Evolutionary conservation across 2,888 invertebrate genomes (phyloP).

Genomic region (Caenorhabditis auriculariae): DNA sequence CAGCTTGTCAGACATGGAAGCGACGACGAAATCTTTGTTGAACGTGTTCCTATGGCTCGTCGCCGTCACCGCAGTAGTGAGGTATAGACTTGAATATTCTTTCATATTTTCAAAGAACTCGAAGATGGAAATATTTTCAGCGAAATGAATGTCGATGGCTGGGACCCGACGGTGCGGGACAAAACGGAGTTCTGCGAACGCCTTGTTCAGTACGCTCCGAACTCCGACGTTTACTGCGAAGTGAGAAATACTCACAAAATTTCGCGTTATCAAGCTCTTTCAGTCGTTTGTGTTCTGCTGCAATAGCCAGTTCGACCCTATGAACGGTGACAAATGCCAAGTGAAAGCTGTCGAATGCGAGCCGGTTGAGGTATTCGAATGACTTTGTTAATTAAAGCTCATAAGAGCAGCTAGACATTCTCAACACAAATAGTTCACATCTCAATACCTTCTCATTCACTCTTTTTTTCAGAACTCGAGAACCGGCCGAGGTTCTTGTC

Average conservation of each 20-base stretch:
- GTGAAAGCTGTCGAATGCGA: constrained; percentile 16
- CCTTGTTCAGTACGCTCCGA: constrained; percentile 10
- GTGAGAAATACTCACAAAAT: not conserved
- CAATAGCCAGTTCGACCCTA: constrained; percentile 19
- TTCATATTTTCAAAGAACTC: not conserved
- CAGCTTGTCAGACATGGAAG: constrained; percentile 16
- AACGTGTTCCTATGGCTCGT: too few relatives aligned
- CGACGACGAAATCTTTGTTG: too few relatives aligned
- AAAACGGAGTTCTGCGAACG: constrained; percentile 15
- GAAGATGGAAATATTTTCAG: not conserved
- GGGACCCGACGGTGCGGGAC: constrained; percentile 24
- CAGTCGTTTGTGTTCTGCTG: constrained; percentile 24
- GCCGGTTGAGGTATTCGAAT: too few relatives aligned
- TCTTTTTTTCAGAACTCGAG: too few relatives aligned
- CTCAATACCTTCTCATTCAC: not conserved
- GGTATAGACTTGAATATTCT: too few relatives aligned
- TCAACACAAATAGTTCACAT: too few relatives aligned
- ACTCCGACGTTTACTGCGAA: constrained; percentile 15
- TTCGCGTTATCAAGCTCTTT: not conserved
- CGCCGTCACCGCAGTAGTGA: too few relatives aligned
- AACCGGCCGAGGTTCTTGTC: constrained; percentile 18
- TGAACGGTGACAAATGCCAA: constrained; percentile 41
- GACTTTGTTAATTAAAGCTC: too few relatives aligned
- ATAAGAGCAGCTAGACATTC: too few relatives aligned
- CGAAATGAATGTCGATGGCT: constrained; percentile 6